A percentile compares a stretch with the other conserved stretches of the same genome.
Evolutionary conservation across 2,888 invertebrate species (phyloP).

Genomic region (Ctena decussata): DNA sequence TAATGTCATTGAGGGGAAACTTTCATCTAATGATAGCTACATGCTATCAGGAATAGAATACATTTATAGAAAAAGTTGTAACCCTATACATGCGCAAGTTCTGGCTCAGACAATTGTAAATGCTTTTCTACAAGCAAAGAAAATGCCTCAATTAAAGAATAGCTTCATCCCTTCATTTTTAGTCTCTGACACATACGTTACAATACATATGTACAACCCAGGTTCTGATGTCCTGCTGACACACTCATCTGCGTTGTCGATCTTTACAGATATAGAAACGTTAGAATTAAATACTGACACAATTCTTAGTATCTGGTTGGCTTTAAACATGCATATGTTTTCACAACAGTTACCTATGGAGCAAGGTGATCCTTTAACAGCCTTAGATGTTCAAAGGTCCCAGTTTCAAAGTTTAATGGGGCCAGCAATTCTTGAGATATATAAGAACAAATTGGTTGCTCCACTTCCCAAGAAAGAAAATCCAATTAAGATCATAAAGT

Average conservation of each 20-base stretch:
- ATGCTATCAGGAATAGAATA: background rate
- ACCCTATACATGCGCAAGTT: background rate
- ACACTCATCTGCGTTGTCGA: background rate
- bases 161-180: background rate
- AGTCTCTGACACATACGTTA: background rate
- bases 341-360: too few relatives aligned
- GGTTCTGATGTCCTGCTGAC: background rate
- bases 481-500: too few relatives aligned
- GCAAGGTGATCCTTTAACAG: too few relatives aligned
- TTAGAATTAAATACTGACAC: too few relatives aligned
- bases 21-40: background rate
- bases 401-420: too few relatives aligned
- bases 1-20: background rate
- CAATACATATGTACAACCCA: slow-evolving; percentile 1
- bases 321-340: too few relatives aligned
- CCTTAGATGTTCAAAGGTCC: too few relatives aligned
- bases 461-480: too few relatives aligned
- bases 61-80: background rate
- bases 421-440: too few relatives aligned
- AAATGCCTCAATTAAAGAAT: background rate
- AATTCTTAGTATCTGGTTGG: too few relatives aligned
- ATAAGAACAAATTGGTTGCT: too few relatives aligned
- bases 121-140: background rate
- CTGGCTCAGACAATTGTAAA: background rate
- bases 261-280: too few relatives aligned